phyloP scores from a whole-genome alignment of 1,140 invertebrate species.

The Cyrtorhinus lividipennis region DNA sequence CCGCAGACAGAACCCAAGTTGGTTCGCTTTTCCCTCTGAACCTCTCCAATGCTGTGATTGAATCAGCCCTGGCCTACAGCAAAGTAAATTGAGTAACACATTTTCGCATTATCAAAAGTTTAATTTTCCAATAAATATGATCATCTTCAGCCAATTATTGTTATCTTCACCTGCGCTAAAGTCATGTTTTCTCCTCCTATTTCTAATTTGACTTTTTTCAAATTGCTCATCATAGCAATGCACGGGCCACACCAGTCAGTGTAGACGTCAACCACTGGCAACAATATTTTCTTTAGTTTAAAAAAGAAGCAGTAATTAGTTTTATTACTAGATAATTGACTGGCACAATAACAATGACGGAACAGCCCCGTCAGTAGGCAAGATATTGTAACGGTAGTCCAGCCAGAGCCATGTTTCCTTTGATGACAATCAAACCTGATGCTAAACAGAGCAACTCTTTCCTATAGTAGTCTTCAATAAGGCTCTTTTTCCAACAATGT shows the following conservation, averaged over 20 bases:
- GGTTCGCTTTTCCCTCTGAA: conserved; percentile 81
- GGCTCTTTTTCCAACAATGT: too few relatives aligned
- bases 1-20: conserved; percentile 22
- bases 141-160: neutral
- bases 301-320: too few relatives aligned
- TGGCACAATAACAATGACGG: too few relatives aligned
- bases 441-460: too few relatives aligned
- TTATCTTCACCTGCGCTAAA: conserved; percentile 47
- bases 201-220: conserved; percentile 82
- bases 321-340: too few relatives aligned
- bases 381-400: too few relatives aligned
- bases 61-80: conserved; percentile 66
- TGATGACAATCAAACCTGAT: too few relatives aligned
- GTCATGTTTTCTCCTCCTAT: conserved; percentile 65
- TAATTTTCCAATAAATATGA: neutral
- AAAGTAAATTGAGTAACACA: too few relatives aligned
- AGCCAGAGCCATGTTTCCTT: too few relatives aligned
- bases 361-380: too few relatives aligned
- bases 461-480: too few relatives aligned
- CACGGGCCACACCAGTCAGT: conserved; percentile 87
- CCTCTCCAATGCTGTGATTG: conserved; percentile 56
- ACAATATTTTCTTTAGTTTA: too few relatives aligned
- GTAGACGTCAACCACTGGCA: conserved; percentile 65
- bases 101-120: neutral
- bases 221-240: conserved; percentile 65